These are phyloP conservation scores for Bhutanitis thaidina DNA, from an alignment of 2,888 invertebrate species.

Conservation along the genomic window DNA sequence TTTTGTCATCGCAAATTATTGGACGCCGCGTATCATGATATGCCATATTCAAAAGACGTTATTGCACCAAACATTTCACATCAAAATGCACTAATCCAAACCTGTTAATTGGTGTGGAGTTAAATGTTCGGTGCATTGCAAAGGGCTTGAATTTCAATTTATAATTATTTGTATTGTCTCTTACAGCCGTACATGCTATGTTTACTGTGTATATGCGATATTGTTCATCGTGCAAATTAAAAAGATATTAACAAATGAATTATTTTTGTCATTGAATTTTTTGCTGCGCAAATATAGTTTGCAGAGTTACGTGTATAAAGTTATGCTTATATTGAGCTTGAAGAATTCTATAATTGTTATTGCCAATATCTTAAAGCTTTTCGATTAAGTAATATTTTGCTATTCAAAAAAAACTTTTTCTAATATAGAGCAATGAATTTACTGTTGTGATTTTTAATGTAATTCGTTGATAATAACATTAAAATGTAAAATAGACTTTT, in stretches of 20 bases:
- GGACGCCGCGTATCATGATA: constrained; percentile 44
- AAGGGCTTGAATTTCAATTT: constrained; percentile 47
- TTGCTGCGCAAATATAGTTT: constrained; percentile 46
- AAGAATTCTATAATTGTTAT: constrained; percentile 27
- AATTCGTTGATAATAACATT: background rate
- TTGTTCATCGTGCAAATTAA: constrained; percentile 46
- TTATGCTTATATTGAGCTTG: constrained; percentile 44
- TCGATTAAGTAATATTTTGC: constrained; percentile 29
- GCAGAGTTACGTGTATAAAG: constrained; percentile 46
- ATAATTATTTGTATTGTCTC: constrained; percentile 54
- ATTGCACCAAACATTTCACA: constrained; percentile 59
- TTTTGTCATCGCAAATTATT: constrained; percentile 56
- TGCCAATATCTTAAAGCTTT: constrained; percentile 30
- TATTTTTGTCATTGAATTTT: constrained; percentile 50
- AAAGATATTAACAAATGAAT: constrained; percentile 34
- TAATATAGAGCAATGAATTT: constrained; percentile 9
- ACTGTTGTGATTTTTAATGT: background rate
- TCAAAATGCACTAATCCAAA: constrained; percentile 38
- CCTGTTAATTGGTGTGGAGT: constrained; percentile 33
- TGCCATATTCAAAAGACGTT: constrained; percentile 49
- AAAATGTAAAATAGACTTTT: background rate
- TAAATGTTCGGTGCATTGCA: constrained; percentile 41
- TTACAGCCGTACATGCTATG: constrained; percentile 69
- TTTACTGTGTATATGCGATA: constrained; percentile 65
- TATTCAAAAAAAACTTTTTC: constrained; percentile 21